Evolutionary conservation across 2,888 invertebrate species (phyloP), one percentile per base, ranked within the genome.

Genomic region (Drosophila mimetica): DNA sequence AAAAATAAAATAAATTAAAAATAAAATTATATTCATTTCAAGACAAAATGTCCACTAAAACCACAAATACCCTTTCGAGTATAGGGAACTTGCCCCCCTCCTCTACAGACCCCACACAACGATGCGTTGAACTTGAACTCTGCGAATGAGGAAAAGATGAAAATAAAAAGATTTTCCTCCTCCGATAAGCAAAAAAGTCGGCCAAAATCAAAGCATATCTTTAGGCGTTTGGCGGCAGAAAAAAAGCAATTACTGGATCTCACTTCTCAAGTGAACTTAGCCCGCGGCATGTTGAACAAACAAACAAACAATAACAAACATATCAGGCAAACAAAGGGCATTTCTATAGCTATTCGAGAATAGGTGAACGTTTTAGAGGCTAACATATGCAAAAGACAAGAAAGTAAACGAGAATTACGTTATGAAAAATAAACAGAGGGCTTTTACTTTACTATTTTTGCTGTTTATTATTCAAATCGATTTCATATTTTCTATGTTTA

Each of bases 91-190:
- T 9, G 4, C 16, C 18, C 36, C 6, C 34, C 20, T 7, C 11
- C 8, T 28, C 28, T 11, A 5, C 20, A 55, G 77, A 74, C 71
- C 77, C 41, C 77, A 70, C 72, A 37, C 74, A 71, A 37, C 9
- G 41, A 25, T 36, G 20, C 25, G 34, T 52, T 86, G 81, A 81
- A 83, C 81, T 81, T 86, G 83, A 86, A 86, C 73, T 73, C 57
- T 16, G 28, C 8, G 34, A 14, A n/a, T 16, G 28, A 36, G 9
- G 14, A 44, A 28, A 9, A 59, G 2, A 9, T 14, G 30, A 5
- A 30, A 22, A 16, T n/a, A 16, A 42, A 32, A 36, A 51, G 65
- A 70, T 70, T 50, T 42, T 28, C 18, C 34, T 44, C 30, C 22
- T 4, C 16, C 34, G 70, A 71, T 71, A 71, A 71, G 52, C 8